phyloP scores from a whole-genome alignment of 1,140 invertebrate species.

The Brachionus rubens region DNA sequence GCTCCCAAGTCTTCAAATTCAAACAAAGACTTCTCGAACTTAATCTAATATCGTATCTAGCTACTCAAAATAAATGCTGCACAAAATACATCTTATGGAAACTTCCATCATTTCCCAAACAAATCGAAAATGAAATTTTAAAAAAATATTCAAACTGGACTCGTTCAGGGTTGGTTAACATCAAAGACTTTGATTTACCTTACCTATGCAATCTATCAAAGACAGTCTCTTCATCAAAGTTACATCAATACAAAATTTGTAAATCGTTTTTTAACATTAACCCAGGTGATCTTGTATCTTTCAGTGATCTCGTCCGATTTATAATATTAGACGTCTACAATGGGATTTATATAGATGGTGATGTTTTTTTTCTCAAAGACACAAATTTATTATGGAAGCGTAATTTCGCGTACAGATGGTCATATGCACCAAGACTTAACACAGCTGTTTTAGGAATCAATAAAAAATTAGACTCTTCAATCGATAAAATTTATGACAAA shows the following conservation, averaged over 20 bases:
- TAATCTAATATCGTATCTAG: conserved; percentile 11
- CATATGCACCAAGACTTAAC: background rate
- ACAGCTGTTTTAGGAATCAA: conserved; percentile 14
- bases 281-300: background rate
- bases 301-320: conserved; percentile 27
- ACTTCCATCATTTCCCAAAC: background rate
- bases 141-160: background rate
- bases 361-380: conserved; percentile 17
- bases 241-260: background rate
- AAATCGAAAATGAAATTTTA: background rate
- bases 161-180: background rate
- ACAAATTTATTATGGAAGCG: background rate
- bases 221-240: background rate
- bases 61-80: conserved; percentile 25
- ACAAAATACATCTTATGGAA: conserved; percentile 25
- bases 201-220: background rate
- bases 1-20: background rate
- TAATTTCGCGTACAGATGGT: conserved; percentile 37
- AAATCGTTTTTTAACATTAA: background rate
- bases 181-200: background rate
- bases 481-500: background rate
- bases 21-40: background rate
- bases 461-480: background rate
- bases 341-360: conserved; percentile 25
- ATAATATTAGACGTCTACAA: background rate